Evolutionary conservation across 2,113 vertebrate species (phyloP).

Genomic region (Thamnophis sirtalis): DNA sequence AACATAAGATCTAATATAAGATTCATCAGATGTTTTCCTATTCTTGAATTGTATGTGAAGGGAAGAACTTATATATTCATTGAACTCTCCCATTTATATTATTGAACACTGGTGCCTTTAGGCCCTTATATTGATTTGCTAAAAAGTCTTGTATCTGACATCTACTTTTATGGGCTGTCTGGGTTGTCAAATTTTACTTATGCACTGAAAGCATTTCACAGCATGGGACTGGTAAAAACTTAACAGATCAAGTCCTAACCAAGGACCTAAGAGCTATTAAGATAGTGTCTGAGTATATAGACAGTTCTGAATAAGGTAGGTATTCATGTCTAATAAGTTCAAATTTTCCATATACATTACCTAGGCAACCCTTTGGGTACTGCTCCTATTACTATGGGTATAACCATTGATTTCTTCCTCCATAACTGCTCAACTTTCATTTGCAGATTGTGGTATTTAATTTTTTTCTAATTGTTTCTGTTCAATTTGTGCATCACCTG

Average conservation of each 20-base stretch:
- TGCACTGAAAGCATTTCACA: background rate
- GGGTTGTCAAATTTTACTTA: rapidly evolving
- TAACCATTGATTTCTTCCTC: background rate
- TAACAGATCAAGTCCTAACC: background rate
- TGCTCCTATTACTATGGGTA: background rate
- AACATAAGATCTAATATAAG: background rate
- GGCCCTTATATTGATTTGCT: constrained; percentile 24
- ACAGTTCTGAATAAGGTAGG: too few relatives aligned
- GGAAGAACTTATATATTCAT: constrained; percentile 2
- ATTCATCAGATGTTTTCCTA: background rate
- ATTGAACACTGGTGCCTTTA: background rate
- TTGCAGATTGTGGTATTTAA: background rate
- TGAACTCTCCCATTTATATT: background rate
- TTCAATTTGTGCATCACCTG: too few relatives aligned
- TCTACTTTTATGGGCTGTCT: constrained; percentile 12
- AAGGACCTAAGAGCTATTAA: background rate
- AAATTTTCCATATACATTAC: background rate
- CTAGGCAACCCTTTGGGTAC: background rate
- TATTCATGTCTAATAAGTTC: background rate
- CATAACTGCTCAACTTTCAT: background rate
- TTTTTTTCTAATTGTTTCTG: too few relatives aligned
- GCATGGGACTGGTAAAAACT: background rate
- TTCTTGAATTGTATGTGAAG: background rate
- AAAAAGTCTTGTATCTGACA: constrained; percentile 6
- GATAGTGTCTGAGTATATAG: too few relatives aligned